Percentiles rank a stretch among this genome's conserved stretches.
Conservation (phyloP, 2,113 vertebrate genomes). For the Trichechus manatus region DNA sequence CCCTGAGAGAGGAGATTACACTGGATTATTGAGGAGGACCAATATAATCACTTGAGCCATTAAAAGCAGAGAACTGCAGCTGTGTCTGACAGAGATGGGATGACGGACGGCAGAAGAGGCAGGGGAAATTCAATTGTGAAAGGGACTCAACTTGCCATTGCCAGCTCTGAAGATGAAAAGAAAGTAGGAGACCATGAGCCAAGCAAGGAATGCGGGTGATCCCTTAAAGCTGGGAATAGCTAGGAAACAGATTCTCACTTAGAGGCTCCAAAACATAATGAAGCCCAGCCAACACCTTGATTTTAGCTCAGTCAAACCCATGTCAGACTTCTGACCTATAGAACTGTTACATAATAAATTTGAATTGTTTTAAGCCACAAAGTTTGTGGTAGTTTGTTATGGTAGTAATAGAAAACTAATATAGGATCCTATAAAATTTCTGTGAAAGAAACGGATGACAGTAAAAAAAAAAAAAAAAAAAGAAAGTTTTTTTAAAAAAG, state of each 20-base stretch:
- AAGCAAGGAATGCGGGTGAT: neutral
- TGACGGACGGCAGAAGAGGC: neutral
- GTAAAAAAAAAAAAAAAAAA: neutral
- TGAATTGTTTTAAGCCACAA: conserved; percentile 25
- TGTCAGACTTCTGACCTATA: neutral
- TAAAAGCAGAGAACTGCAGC: neutral
- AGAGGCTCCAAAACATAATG: neutral
- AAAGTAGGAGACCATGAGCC: neutral
- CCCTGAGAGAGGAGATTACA: neutral
- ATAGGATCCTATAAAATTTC: conserved; percentile 27
- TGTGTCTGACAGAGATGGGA: neutral
- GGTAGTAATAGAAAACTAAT: conserved; percentile 46
- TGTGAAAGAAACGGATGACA: conserved; percentile 1
- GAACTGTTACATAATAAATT: conserved; percentile 28
- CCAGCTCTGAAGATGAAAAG: neutral
- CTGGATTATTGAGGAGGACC: neutral
- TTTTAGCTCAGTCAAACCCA: neutral
- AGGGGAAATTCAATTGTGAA: neutral
- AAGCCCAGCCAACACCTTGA: neutral
- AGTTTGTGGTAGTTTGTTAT: conserved; percentile 17
- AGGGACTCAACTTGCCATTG: neutral
- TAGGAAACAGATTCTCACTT: neutral
- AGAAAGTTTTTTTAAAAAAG: neutral
- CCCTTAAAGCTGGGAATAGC: neutral
- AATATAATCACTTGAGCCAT: neutral